Evolutionary conservation across 2,888 invertebrate species (phyloP).

Genomic region (Caenorhabditis becei): DNA sequence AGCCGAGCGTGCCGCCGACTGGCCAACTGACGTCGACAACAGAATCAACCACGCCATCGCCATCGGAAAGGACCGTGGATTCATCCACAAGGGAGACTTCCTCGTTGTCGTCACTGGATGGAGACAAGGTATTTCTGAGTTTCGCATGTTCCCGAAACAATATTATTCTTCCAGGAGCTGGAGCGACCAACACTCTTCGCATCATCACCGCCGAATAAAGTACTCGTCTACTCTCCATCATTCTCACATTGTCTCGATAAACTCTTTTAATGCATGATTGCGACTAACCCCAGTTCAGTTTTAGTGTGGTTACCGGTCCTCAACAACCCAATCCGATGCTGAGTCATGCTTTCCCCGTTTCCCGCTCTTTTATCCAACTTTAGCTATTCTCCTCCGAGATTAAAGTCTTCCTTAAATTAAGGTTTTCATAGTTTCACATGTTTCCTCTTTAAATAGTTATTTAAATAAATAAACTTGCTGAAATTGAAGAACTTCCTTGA

Average conservation of each 20-base stretch:
- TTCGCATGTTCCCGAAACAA: not conserved
- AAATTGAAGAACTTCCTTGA: too few species aligned
- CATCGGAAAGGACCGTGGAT: constrained; percentile 87
- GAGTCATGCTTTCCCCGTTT: constrained; percentile 6
- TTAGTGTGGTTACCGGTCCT: constrained; percentile 45
- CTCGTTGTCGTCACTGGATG: constrained; percentile 96
- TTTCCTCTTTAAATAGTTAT: constrained; percentile 9
- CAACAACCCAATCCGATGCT: constrained; percentile 14
- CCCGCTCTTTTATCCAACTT: constrained; percentile 5
- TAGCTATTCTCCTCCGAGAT: not conserved
- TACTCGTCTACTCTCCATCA: not conserved
- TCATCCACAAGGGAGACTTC: constrained; percentile 91
- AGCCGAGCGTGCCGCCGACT: constrained; percentile 84
- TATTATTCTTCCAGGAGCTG: constrained; percentile 70
- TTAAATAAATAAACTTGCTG: constrained; percentile 28
- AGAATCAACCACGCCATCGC: constrained; percentile 80
- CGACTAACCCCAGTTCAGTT: constrained; percentile 26
- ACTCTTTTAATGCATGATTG: constrained; percentile 21
- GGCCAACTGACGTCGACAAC: constrained; percentile 92
- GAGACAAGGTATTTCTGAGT: constrained; percentile 83
- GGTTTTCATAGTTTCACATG: constrained; percentile 18
- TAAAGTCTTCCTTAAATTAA: constrained; percentile 48
- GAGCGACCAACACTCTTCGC: constrained; percentile 83
- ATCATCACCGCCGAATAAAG: constrained; percentile 80
- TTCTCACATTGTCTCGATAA: constrained; percentile 10